Conservation (phyloP, 2,888 invertebrate genomes). For the Tipula confusa region DNA sequence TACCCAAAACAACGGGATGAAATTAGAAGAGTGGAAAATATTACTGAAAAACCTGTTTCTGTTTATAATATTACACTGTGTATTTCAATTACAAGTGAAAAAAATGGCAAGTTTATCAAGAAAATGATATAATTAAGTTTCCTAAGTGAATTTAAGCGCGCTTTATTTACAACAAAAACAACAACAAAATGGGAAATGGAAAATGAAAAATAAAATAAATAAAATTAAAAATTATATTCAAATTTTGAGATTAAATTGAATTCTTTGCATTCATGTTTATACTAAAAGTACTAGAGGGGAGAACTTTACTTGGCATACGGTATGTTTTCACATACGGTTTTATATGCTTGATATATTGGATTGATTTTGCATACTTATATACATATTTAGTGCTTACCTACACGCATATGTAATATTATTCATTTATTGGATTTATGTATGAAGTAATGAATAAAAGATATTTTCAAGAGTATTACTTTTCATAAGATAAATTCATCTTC, state of each 20-base stretch:
- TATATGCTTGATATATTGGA: not conserved
- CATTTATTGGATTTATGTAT: not conserved
- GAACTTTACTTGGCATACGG: not conserved
- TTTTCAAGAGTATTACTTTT: not conserved
- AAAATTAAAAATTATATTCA: conserved; percentile 15
- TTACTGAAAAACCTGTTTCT: not conserved
- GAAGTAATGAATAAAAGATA: not conserved
- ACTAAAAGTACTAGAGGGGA: not conserved
- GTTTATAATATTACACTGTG: not conserved
- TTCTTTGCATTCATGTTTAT: not conserved
- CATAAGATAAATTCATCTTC: too few species aligned
- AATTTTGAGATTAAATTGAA: conserved; percentile 12
- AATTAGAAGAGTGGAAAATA: not conserved
- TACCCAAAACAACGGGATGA: not conserved
- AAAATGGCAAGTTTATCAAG: not conserved
- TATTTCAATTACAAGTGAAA: not conserved
- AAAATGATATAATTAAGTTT: conserved; percentile 9
- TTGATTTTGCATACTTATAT: not conserved
- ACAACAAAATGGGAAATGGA: not conserved
- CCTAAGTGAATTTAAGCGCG: not conserved
- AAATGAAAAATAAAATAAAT: not conserved
- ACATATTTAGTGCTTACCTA: not conserved
- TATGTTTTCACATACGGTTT: not conserved
- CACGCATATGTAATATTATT: not conserved
- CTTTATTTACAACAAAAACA: too few species aligned